Conservation (phyloP, 2,797 vertebrate genomes). For the Galago senegalensis region DNA sequence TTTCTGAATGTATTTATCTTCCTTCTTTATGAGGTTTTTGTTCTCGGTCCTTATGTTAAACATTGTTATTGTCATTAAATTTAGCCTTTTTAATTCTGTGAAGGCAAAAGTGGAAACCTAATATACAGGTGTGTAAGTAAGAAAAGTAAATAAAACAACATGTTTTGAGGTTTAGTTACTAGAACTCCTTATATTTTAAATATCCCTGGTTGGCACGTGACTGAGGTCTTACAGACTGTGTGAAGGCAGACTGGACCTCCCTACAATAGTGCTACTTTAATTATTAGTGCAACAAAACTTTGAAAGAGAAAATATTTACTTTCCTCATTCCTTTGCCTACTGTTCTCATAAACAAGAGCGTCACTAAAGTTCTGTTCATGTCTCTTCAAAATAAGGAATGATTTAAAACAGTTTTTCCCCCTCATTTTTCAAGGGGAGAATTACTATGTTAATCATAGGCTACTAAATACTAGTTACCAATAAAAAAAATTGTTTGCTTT, state of each 20-base stretch:
- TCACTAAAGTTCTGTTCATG: background rate
- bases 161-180: background rate
- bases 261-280: slow-evolving; percentile 60
- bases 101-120: no score
- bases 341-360: slow-evolving; percentile 35
- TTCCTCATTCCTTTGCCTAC: background rate
- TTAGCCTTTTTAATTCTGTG: no score
- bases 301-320: background rate
- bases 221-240: background rate
- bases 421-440: slow-evolving; percentile 37
- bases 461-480: slow-evolving; percentile 54
- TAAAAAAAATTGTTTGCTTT: slow-evolving; percentile 57
- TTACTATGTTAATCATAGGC: slow-evolving; percentile 63
- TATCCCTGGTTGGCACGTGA: background rate
- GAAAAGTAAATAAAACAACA: no score
- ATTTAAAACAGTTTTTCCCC: background rate
- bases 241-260: slow-evolving; percentile 13
- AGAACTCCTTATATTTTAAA: slow-evolving; percentile 49
- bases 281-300: slow-evolving; percentile 15
- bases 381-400: slow-evolving; percentile 4
- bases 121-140: no score
- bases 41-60: no score
- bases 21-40: no score
- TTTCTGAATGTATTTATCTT: no score
- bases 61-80: no score